A percentile compares a stretch with the other conserved stretches of the same genome.
Evolutionary conservation across 2,888 invertebrate species (phyloP).

Genomic region (Diaperis boleti): DNA sequence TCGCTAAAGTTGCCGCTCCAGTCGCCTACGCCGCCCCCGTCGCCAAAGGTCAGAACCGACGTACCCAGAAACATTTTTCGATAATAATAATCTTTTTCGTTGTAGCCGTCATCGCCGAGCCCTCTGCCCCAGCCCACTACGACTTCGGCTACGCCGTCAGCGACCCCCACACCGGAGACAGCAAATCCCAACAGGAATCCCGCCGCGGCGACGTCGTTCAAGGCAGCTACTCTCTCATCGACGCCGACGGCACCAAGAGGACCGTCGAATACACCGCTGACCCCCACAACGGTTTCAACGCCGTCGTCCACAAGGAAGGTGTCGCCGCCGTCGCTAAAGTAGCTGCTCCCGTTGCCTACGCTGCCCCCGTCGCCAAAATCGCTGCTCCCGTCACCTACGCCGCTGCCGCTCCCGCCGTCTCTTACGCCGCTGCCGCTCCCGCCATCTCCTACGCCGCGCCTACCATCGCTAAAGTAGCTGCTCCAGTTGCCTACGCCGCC

Average conservation of each 20-base stretch:
- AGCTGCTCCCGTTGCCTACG: conserved; percentile 54
- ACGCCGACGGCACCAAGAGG: conserved; percentile 68
- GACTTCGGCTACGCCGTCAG: conserved; percentile 66
- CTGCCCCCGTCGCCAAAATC: conserved; percentile 62
- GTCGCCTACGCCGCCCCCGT: conserved; percentile 54
- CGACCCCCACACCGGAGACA: conserved; percentile 56
- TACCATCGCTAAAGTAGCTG: conserved; percentile 28
- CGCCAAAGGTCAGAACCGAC: too few relatives aligned
- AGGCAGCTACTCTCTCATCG: conserved; percentile 68
- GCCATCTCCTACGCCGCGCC: conserved; percentile 43
- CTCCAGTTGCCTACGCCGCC: conserved; percentile 35
- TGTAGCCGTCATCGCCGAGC: conserved; percentile 64
- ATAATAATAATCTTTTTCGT: too few relatives aligned
- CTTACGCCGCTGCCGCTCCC: conserved; percentile 42
- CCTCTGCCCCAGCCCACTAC: conserved; percentile 65
- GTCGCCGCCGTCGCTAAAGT: too few relatives aligned
- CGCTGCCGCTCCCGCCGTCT: conserved; percentile 48
- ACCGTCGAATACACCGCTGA: conserved; percentile 69
- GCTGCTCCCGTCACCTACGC: conserved; percentile 53
- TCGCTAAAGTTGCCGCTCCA: too few relatives aligned
- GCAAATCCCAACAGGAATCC: conserved; percentile 60
- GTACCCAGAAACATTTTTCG: too few relatives aligned
- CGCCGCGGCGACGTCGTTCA: conserved; percentile 68
- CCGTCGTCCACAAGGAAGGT: conserved; percentile 68
- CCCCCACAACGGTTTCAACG: conserved; percentile 69